Conservation (phyloP, 92 coral and sea anemone species). For the Chrysogorgia sp. region DNA sequence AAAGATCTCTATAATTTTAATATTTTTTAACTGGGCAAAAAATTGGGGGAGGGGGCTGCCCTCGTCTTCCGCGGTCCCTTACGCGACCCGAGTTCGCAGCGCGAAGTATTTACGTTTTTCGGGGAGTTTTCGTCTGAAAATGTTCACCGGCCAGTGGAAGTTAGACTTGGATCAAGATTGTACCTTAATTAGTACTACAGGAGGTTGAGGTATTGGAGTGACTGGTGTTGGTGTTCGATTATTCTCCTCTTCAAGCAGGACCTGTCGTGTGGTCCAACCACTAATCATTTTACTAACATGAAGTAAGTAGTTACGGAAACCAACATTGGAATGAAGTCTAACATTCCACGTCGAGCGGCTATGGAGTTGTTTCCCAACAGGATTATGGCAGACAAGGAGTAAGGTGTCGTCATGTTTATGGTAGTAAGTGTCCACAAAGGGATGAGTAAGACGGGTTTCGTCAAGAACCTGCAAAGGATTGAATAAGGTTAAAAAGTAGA, state of each 20-base stretch:
- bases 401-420: slow-evolving; percentile 92
- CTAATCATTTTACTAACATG: slow-evolving; percentile 52
- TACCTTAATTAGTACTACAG: slow-evolving; percentile 72
- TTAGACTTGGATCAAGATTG: background rate
- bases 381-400: slow-evolving; percentile 85
- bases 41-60: too few species aligned
- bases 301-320: slow-evolving; percentile 98
- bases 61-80: too few species aligned
- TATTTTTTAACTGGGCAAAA: too few species aligned
- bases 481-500: background rate
- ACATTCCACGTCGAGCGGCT: slow-evolving; percentile 76
- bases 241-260: slow-evolving; percentile 69
- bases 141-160: too few species aligned
- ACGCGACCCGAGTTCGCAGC: too few species aligned
- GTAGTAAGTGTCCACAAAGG: slow-evolving; percentile 88
- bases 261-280: slow-evolving; percentile 46
- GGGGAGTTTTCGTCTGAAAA: too few species aligned
- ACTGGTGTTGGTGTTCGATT: slow-evolving; percentile 94
- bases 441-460: slow-evolving; percentile 71
- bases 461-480: slow-evolving; percentile 70
- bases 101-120: too few species aligned
- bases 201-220: slow-evolving; percentile 79
- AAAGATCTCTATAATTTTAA: too few species aligned
- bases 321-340: slow-evolving; percentile 93
- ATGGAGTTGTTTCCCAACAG: slow-evolving; percentile 71